Conservation (phyloP, 1,140 invertebrate species). For the Venturia canescens region DNA sequence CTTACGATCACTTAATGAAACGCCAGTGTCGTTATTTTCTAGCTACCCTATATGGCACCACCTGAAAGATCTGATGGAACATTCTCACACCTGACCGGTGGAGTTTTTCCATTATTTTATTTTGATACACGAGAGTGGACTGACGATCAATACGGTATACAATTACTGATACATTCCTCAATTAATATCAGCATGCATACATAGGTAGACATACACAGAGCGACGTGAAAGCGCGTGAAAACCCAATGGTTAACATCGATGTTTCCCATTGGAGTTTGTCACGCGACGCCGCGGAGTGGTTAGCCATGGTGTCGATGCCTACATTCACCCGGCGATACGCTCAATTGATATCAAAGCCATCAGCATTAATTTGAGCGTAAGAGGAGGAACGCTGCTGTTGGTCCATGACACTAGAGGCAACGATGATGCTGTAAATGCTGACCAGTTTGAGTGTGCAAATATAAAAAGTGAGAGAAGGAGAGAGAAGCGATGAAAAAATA, state of each 20-base stretch:
- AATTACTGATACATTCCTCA: not conserved
- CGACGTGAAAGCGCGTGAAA: not conserved
- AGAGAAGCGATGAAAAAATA: not conserved
- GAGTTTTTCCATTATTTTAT: too few species aligned
- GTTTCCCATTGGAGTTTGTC: conserved; percentile 16
- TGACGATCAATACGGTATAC: too few species aligned
- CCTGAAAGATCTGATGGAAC: too few species aligned
- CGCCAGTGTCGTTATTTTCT: too few species aligned
- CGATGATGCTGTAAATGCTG: conserved; percentile 13
- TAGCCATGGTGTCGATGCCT: conserved; percentile 22
- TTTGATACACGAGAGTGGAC: too few species aligned
- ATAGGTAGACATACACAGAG: too few species aligned
- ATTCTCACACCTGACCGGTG: too few species aligned
- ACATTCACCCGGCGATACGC: conserved; percentile 2
- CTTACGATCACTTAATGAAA: too few species aligned
- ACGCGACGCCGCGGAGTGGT: not conserved
- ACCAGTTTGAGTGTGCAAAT: not conserved
- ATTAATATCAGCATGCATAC: not conserved
- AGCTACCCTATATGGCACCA: too few species aligned
- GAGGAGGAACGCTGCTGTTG: conserved; percentile 46
- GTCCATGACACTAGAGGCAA: conserved; percentile 47
- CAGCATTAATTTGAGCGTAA: conserved; percentile 61
- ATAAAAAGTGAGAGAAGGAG: not conserved
- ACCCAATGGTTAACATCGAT: conserved; percentile 14
- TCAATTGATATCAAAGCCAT: conserved; percentile 60